Evolutionary conservation across 2,888 invertebrate species (phyloP).

Genomic region (Oscheius myriophilus): DNA sequence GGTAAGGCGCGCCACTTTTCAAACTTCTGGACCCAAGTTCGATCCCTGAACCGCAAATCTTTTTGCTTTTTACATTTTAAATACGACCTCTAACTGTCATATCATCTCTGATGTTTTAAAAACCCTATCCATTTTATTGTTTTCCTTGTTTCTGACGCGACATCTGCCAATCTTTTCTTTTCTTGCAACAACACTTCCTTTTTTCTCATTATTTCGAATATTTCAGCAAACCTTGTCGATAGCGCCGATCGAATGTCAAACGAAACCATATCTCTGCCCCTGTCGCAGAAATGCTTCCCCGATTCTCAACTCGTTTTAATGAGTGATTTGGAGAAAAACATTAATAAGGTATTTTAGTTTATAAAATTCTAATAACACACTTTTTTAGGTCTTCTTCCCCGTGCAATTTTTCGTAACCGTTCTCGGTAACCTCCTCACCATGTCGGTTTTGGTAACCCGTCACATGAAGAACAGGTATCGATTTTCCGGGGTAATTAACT

Average conservation of each 20-base stretch:
- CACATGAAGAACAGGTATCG: conserved; percentile 53
- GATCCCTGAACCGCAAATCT: too few relatives aligned
- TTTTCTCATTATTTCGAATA: too few relatives aligned
- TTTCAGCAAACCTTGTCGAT: too few relatives aligned
- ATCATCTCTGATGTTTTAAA: too few relatives aligned
- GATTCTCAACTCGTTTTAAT: conserved; percentile 35
- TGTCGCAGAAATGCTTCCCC: conserved; percentile 45
- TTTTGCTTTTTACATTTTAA: too few relatives aligned
- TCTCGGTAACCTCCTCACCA: conserved; percentile 64
- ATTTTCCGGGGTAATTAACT: not conserved
- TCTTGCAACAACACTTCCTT: too few relatives aligned
- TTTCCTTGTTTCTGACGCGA: too few relatives aligned
- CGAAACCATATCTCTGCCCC: conserved; percentile 15
- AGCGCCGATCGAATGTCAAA: conserved; percentile 11
- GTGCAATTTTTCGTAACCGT: conserved; percentile 64
- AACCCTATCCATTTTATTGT: too few relatives aligned
- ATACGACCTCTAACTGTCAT: too few relatives aligned
- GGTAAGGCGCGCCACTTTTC: too few relatives aligned
- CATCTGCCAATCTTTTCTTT: too few relatives aligned
- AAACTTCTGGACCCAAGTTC: too few relatives aligned
- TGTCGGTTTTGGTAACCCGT: conserved; percentile 60
- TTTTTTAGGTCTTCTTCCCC: conserved; percentile 61
- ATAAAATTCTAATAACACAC: not conserved
- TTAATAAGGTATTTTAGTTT: conserved; percentile 41
- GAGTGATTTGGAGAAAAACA: conserved; percentile 48